These are phyloP conservation scores for Callyntrura guangdongensis DNA, from an alignment of 2,888 invertebrate genomes.

Conservation along the genomic window DNA sequence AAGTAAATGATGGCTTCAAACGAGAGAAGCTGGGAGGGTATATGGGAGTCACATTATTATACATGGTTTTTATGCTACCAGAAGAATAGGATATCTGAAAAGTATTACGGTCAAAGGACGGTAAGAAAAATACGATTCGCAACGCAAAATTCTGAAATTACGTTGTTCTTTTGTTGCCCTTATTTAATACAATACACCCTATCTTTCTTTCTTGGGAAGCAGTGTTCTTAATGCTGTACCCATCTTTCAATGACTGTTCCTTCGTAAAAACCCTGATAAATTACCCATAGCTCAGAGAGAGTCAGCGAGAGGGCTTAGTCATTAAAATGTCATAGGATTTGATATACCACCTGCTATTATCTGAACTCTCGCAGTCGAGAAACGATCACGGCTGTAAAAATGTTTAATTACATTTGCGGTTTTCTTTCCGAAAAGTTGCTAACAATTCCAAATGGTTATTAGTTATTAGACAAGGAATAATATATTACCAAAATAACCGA, in stretches of 20 bases:
- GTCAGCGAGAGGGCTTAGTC: conserved; percentile 54
- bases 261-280: conserved; percentile 57
- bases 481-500: background rate
- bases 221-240: background rate
- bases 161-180: background rate
- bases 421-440: background rate
- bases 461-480: too few species aligned
- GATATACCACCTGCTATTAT: conserved; percentile 61
- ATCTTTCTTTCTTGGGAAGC: background rate
- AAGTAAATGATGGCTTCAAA: conserved; percentile 66
- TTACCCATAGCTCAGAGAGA: conserved; percentile 52
- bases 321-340: conserved; percentile 71
- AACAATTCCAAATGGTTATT: background rate
- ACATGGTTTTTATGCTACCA: background rate
- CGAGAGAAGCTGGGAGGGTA: background rate
- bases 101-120: background rate
- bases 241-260: background rate
- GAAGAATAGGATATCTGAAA: background rate
- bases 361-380: background rate
- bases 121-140: background rate
- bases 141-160: conserved; percentile 15
- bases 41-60: background rate
- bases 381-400: conserved; percentile 3
- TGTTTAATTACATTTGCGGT: conserved; percentile 69
- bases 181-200: background rate